Evolutionary conservation across 1,140 invertebrate genomes (phyloP), one percentile per base, ranked within the genome.

Genomic region (Armadillidium nasatum): DNA sequence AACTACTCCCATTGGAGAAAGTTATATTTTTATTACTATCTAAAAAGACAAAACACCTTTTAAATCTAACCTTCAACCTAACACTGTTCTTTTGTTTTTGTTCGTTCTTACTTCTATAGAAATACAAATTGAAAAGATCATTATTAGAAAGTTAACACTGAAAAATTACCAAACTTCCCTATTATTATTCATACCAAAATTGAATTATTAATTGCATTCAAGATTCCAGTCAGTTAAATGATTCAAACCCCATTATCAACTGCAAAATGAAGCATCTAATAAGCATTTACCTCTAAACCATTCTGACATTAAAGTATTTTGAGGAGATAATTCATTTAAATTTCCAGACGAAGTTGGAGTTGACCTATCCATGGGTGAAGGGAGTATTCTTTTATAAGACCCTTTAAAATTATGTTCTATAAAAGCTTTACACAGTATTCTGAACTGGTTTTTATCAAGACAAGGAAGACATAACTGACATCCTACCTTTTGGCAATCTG

Each of bases 271-370:
- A 21, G 82, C 71, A 83, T 94, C 92, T 71, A 88, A 82, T 76
- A 90, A 85, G 83, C 93, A 95, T 85, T 94, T 94, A 44, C 91
- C 93, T 85, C 91, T 87, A 82, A 92, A 94, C 93, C 93, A 95
- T 78, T 89, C 83, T 75, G 90, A 87, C 81, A 93, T 89, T 44
- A 93, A 83, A 82, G 88, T 87, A 84, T 92, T 92, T 79, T 86
- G 86, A 74, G 87, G 82, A 21, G 87, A 87, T 60, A 88, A 87
- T 45, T 87, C 83, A n/a, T n/a, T n/a, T n/a, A n/a, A n/a, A n/a
- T n/a, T n/a, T 60, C 87, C 85, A 23, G 87, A 79, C 78, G 85
- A 82, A 79, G 84, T 70, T 77, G 79, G 70, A 22, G 67, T 77
- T 78, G 80, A 78, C 19, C 82, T 83, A 71, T 78, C 82, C 83